Evolutionary conservation across 2,888 invertebrate species (phyloP), one percentile per base, ranked within the genome.

Genomic region (Andrena hattorfiana): DNA sequence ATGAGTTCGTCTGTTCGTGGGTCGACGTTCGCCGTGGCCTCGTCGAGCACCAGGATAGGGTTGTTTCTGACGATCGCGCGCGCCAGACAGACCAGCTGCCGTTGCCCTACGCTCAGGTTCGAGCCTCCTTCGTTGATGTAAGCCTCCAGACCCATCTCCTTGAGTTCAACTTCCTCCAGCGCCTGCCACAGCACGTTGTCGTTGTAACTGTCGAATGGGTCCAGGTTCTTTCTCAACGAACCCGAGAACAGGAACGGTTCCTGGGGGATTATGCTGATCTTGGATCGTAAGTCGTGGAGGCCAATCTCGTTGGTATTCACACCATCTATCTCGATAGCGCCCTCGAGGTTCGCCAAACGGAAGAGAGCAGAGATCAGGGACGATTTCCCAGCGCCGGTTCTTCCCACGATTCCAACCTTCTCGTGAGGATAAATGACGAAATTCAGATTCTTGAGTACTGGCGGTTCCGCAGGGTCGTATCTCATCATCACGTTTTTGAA

Each of bases 201-300:
- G 0, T 96, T 95, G 91, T 97, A 97, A 90, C 97, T 96, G 84
- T 97, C 96, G 93, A 98, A 98, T 0, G 98, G 98, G 94, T 99
- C 98, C 79, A 99, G 95, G 94, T 99, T 99, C 91, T 97, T 97
- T 2, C 99, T 95, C 95, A 99, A 95, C 2, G 97, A 97, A 62
- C 98, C 98, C 0, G 97, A 97, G 94, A 99, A 97, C 67, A 98
- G 94, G 70, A 98, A 97, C 0, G 98, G 97, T 92, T 97, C 97
- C 94, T 98, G 97, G 0, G 98, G 97, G 83, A 96, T 94, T 26
- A 96, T 96, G 82, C 95, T 96, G 67, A 96, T 95, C 2, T 95
- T 94, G 0, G 94, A 93, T 0, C 96, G 94, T 90, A 96, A 94
- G 59, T 94, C 94, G 23, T 95, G 94, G 16, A 97, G 93, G 0